Base-by-base conservation (phyloP, 2,888 invertebrate species). In the Colletes collaris region DNA sequence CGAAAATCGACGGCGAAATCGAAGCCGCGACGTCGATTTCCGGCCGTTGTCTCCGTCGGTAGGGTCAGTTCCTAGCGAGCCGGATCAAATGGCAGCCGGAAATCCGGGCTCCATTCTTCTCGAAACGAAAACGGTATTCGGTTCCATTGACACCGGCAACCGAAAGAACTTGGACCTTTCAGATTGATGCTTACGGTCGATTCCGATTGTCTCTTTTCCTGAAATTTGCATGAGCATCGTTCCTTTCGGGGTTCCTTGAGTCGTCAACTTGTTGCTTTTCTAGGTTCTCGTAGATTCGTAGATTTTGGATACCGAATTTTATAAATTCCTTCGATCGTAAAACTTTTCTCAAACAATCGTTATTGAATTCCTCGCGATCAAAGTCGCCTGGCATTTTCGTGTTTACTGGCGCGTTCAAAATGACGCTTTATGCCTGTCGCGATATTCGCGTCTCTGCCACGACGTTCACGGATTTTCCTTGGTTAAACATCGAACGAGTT, bases 1-100 rank as follows among this genome's bases (percentile, higher is more conserved):
- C 8, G 58, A 66, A 56, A 65, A 65, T 50, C 60, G 27, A 52
- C 63, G 63, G 46, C 13, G 58, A 67, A 53, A 74, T 63, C 63
- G 60, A 72, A 6, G 11, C 55, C 50, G 16, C 37, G 46, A n/a
- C 16, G 50, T 50, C 8, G 11, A 0, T 55, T 37, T 46, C 5
- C 11, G 16, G 7, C 13, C 27, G 10, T 16, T 13, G 46, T 59
- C 40, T 19, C 10, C 35, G 16, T 49, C 40, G 55, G 16, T 67
- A 10, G 4, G 46, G 58, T 67, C 66, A 44, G 13, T 16, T 19
- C 40, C 56, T 16, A 16, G 11, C 11, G 44, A 50, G 16, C 46
- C 27, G 49, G 52, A 72, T 50, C 60, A 19, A 63, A 19, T 16
- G 19, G 52, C 52, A 40, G 35, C n/a, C 10, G 19, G 37, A 46